Percentiles rank a stretch among this genome's conserved stretches.
phyloP scores from a whole-genome alignment of 2,888 invertebrate genomes.

The Clanis bilineata region DNA sequence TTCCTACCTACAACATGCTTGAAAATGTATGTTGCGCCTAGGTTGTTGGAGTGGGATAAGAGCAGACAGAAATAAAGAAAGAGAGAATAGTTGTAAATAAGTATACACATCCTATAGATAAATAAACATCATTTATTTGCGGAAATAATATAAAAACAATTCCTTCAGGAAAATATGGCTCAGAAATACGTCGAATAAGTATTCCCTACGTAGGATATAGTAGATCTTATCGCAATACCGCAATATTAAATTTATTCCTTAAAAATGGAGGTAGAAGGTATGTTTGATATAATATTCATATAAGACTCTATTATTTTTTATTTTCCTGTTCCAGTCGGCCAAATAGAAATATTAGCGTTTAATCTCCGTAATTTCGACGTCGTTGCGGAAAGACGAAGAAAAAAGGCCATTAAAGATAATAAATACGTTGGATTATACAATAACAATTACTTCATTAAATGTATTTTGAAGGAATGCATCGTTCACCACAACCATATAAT shows the following conservation, averaged over 20 bases:
- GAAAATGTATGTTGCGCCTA: too few species aligned
- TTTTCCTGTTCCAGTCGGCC: slow-evolving; percentile 63
- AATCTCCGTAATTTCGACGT: slow-evolving; percentile 67
- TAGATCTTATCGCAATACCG: slow-evolving; percentile 14
- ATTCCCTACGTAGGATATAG: slow-evolving; percentile 7
- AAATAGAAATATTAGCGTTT: slow-evolving; percentile 73
- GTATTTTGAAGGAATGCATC: slow-evolving; percentile 64
- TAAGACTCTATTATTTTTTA: slow-evolving; percentile 10
- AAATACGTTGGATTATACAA: slow-evolving; percentile 32
- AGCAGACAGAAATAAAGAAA: too few species aligned
- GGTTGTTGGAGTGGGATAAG: too few species aligned
- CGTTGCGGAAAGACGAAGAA: slow-evolving; percentile 52
- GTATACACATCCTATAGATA: background rate
- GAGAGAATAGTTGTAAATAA: background rate
- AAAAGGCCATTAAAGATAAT: slow-evolving; percentile 37
- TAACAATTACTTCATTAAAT: slow-evolving; percentile 41
- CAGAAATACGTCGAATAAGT: background rate
- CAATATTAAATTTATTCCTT: slow-evolving; percentile 11
- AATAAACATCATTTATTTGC: background rate
- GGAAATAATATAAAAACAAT: slow-evolving; percentile 4
- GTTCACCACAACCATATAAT: slow-evolving; percentile 72
- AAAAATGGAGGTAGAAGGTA: slow-evolving; percentile 10
- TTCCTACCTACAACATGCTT: too few species aligned
- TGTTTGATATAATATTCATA: background rate
- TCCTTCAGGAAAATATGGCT: background rate